These are phyloP conservation scores for Hyperopisus bebe DNA, from an alignment of 2,113 vertebrate genomes.

Conservation along the genomic window DNA sequence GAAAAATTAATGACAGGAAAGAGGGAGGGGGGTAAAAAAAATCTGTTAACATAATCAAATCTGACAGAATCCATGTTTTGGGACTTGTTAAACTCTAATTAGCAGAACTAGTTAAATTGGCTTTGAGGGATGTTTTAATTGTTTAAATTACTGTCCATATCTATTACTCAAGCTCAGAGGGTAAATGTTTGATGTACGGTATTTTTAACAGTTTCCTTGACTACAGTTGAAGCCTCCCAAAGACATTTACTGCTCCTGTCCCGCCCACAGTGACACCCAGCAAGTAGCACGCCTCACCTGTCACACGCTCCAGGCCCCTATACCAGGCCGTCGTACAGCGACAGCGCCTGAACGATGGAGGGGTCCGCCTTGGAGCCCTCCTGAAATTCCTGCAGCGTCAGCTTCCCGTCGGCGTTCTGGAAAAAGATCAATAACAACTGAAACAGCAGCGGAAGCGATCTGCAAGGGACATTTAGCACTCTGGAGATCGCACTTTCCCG, in stretches of 20 bases:
- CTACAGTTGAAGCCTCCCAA: neutral
- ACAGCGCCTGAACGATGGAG: constrained; percentile 93
- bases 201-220: neutral
- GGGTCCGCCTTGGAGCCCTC: constrained; percentile 97
- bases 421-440: constrained; percentile 29
- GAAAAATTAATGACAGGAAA: neutral
- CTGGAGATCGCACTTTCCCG: neutral
- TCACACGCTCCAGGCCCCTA: constrained; percentile 59
- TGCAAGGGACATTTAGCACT: neutral
- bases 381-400: constrained; percentile 96
- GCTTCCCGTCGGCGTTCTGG: constrained; percentile 90
- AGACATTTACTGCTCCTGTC: neutral
- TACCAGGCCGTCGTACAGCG: constrained; percentile 95
- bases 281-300: constrained; percentile 48
- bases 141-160: neutral
- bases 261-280: neutral
- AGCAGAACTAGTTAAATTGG: neutral
- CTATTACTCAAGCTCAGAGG: neutral
- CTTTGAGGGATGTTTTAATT: neutral
- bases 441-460: neutral
- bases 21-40: neutral
- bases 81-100: neutral
- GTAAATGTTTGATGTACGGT: neutral
- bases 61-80: neutral
- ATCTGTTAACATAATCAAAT: constrained; percentile 10